Evolutionary conservation across 1,140 invertebrate species (phyloP).

Genomic region (Drosophila sulfurigaster): DNA sequence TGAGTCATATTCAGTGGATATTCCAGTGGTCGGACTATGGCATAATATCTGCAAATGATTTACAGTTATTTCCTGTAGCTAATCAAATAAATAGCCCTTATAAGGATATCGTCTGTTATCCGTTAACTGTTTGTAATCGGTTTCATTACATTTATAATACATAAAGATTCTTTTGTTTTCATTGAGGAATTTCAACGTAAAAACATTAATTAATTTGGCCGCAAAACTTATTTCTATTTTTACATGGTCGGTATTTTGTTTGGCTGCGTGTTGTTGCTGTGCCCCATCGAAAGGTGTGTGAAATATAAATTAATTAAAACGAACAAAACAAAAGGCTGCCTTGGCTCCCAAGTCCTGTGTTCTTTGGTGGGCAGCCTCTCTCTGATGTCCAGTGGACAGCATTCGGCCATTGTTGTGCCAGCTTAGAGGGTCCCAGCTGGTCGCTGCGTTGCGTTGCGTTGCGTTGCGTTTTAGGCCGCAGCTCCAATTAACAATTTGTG

Average conservation of each 20-base stretch:
- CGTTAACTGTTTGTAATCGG: conserved; percentile 9
- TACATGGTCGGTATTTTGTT: conserved; percentile 19
- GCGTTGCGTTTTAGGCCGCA: conserved; percentile 41
- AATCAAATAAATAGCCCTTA: background rate
- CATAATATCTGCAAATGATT: conserved; percentile 88
- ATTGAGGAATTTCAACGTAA: conserved; percentile 24
- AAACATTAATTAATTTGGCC: conserved; percentile 43
- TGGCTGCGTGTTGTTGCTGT: conserved; percentile 35
- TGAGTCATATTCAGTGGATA: conserved; percentile 95
- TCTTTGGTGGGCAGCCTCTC: background rate
- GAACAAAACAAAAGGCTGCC: conserved; percentile 60
- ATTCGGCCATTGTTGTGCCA: conserved; percentile 43
- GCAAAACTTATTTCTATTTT: conserved; percentile 39
- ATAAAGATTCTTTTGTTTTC: conserved; percentile 11
- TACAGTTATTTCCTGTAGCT: background rate
- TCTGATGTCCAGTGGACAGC: conserved; percentile 20
- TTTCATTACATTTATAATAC: conserved; percentile 17
- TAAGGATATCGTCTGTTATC: background rate
- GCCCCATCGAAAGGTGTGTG: conserved; percentile 63
- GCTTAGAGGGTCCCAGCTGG: conserved; percentile 50
- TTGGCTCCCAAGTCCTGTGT: background rate
- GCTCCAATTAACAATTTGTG: conserved; percentile 64
- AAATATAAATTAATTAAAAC: conserved; percentile 80
- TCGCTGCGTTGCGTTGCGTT: background rate
- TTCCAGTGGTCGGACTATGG: conserved; percentile 94